These are phyloP conservation scores for Todiramphus chloris DNA, from an alignment of 2,113 vertebrate genomes.

Conservation along the genomic window DNA sequence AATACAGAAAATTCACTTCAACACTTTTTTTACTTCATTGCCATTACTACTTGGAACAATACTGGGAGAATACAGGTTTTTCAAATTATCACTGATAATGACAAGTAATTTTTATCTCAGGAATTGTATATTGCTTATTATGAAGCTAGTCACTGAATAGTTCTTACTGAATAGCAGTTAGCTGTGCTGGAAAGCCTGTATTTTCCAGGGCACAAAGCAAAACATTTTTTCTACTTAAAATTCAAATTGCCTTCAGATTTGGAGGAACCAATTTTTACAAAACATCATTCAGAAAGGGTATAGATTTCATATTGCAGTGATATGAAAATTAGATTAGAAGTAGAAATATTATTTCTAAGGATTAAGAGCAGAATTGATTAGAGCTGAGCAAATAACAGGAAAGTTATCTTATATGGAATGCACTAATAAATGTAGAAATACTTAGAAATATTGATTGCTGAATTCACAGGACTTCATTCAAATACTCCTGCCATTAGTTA, in stretches of 20 bases:
- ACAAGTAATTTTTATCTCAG: background rate
- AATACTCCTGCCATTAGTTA: background rate
- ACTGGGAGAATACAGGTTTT: background rate
- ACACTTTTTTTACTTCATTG: background rate
- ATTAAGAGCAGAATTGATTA: background rate
- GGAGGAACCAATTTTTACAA: background rate
- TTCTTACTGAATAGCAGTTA: background rate
- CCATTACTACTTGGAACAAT: background rate
- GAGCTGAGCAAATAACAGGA: background rate
- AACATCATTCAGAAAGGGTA: background rate
- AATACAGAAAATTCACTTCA: background rate
- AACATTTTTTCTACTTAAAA: background rate
- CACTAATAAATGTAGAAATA: background rate
- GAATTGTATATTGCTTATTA: background rate
- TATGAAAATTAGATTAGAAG: background rate
- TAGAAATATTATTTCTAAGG: background rate
- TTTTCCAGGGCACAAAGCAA: background rate
- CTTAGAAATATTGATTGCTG: background rate
- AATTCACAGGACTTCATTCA: background rate
- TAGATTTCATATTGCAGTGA: background rate
- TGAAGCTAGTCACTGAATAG: background rate
- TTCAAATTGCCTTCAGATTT: background rate
- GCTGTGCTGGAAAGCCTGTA: background rate
- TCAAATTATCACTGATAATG: background rate
- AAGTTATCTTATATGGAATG: background rate